Evolutionary conservation across 1,140 invertebrate genomes (phyloP), one percentile per base, ranked within the genome.

Genomic region (Thaumetopoea pityocampa): DNA sequence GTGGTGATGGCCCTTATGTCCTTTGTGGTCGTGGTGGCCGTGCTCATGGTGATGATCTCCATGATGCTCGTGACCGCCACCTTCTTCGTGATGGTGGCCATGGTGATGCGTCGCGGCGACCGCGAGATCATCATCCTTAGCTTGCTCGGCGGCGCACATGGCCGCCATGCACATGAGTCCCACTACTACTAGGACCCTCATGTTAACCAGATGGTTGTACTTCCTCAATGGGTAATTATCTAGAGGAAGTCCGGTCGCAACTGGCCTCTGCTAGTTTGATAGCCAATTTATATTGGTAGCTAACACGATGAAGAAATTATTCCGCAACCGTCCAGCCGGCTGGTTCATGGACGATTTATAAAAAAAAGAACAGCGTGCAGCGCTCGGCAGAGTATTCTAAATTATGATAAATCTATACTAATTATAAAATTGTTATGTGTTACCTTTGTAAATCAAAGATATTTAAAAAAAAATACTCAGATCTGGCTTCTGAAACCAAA

Each of bases 1-100:
- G 27, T 88, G 82, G 48, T 91, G 89, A 19, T 89, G 80, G 1
- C 87, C 69, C 37, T 89, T 85, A 66, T 88, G 80, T 0, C 86
- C 85, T 27, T 88, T 86, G 20, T 86, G 77, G 0, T 69, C 87
- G 20, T 89, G 85, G 7, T 86, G 74, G 1, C 87, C 88, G 28
- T 88, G 79, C 0, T 78, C 70, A 18, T 80, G 77, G 43, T 89
- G 86, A 41, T 87, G 86, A 24, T 87, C 83, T 1, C 64, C 65
- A 41, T 89, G 87, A 36, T 88, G 86, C 2, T 88, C 78, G 8
- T 85, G 80, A 0, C 87, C 87, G 14, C 73, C 85, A 7, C 88
- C 88, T 15, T 85, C 67, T 26, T 85, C 78, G 53, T 87, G 73
- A 30, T 82, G 72, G 45, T 79, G 68, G 5, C 57, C 61, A 60